These are phyloP conservation scores for Diabrotica balteata DNA, from an alignment of 2,888 invertebrate genomes.

Conservation along the genomic window DNA sequence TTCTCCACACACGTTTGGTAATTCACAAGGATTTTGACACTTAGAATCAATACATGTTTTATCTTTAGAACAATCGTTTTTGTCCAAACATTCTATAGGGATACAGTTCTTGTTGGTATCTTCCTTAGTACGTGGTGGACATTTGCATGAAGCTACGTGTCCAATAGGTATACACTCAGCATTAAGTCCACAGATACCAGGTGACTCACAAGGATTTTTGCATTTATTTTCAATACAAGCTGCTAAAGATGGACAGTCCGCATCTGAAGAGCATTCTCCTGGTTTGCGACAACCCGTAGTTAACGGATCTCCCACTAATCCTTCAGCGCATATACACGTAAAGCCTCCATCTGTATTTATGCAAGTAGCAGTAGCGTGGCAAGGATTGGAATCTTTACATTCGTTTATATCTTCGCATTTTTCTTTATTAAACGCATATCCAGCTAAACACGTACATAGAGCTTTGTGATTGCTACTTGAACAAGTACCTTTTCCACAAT, in stretches of 20 bases:
- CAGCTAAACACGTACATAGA: constrained; percentile 76
- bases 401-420: constrained; percentile 84
- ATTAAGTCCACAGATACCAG: constrained; percentile 74
- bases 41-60: constrained; percentile 80
- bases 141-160: constrained; percentile 77
- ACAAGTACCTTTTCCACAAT: constrained; percentile 84
- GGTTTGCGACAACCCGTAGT: constrained; percentile 80
- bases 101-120: constrained; percentile 77
- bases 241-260: constrained; percentile 80
- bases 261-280: constrained; percentile 81
- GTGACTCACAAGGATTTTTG: constrained; percentile 76
- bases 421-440: constrained; percentile 72
- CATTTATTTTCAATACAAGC: constrained; percentile 79
- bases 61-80: constrained; percentile 74
- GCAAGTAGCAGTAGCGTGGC: constrained; percentile 79
- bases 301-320: constrained; percentile 79
- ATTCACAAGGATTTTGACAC: constrained; percentile 82
- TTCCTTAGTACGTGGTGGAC: constrained; percentile 77
- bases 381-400: constrained; percentile 74
- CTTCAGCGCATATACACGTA: constrained; percentile 78
- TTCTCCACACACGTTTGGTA: constrained; percentile 83
- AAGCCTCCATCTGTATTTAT: constrained; percentile 81
- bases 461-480: constrained; percentile 75
- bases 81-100: constrained; percentile 79
- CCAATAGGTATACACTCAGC: constrained; percentile 75